Conservation (phyloP, 1,140 invertebrate genomes). For the Heliconius hewitsoni region DNA sequence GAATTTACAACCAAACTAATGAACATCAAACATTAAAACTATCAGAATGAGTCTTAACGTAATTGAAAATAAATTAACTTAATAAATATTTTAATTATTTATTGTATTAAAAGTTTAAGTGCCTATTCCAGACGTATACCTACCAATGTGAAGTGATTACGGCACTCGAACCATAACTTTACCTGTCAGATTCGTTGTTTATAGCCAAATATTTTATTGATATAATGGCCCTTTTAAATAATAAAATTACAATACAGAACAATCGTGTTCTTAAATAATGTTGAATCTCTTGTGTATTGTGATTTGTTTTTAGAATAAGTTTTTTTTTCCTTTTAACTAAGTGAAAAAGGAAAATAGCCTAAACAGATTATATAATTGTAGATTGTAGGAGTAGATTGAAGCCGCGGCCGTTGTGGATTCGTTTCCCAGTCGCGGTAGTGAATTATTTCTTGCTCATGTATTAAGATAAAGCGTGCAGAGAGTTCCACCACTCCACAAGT, state of each 20-base stretch:
- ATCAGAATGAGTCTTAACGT: background rate
- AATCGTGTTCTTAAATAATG: background rate
- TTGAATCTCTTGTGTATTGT: background rate
- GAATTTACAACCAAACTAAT: background rate
- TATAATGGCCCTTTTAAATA: constrained; percentile 6
- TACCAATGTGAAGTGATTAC: background rate
- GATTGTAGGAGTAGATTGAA: no score
- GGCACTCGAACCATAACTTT: background rate
- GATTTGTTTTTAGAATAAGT: background rate
- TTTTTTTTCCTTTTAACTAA: background rate
- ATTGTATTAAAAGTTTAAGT: constrained; percentile 12
- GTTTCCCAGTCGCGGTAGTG: no score
- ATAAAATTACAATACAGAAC: constrained; percentile 1
- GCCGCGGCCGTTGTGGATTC: no score
- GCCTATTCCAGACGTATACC: background rate
- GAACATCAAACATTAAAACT: background rate
- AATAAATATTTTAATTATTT: background rate
- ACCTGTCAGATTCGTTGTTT: constrained; percentile 7
- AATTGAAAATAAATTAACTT: background rate
- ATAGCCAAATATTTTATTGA: constrained; percentile 10
- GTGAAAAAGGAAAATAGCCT: background rate
- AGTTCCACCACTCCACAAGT: no score
- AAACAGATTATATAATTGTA: no score
- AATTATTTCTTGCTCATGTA: no score
- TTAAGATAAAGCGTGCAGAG: no score